Base-by-base conservation (phyloP, 2,888 invertebrate genomes). In the Ormyrus rosae region DNA sequence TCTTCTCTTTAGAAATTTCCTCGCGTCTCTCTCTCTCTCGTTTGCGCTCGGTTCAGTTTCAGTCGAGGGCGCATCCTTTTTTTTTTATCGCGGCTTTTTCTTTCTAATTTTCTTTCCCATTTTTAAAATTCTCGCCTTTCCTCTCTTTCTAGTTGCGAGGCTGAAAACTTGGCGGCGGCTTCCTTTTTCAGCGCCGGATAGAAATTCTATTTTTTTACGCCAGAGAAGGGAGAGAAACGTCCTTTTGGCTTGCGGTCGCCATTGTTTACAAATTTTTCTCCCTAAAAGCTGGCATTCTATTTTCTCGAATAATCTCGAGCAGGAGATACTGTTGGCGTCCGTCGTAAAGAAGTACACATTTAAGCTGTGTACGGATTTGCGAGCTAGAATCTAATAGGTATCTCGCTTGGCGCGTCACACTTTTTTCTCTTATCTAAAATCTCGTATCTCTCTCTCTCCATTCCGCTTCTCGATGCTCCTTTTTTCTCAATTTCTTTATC, bases 401-500 rank as follows among this genome's bases (percentile, higher is more conserved):
- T 34, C 34, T 34, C 3, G 34, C 34, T 34, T 34, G 34, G 53
- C 13, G 61, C 71, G 51, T 63, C 56, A 61, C 61, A 11, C 53
- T 51, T 63, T 61, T 51, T 51, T 46, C 53, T 69, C 58, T 46
- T 58, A 56, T 58, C 58, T 58, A 58, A 58, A 58, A 58, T 56
- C 69, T 69, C 69, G 48, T 13, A 34, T 13, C 11, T 9, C 53
- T 13, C 69, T 58, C 69, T 45, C 55, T 48, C 34, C 53, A 53
- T 53, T 58, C 56, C 9, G 58, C 34, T 69, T 58, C 55, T 61
- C 45, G 6, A 45, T 67, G 34, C 34, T 34, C 53, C 34, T 61
- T 53, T 72, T 72, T 72, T 58, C 45, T 68, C 68, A 6, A 68
- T 68, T 68, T 68, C 55, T 48, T 34, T 55, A 55, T 53, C 34